Percentiles rank a stretch among this genome's conserved stretches.
Evolutionary conservation across 2,797 vertebrate species (phyloP).

Genomic region (Tachyglossus aculeatus): DNA sequence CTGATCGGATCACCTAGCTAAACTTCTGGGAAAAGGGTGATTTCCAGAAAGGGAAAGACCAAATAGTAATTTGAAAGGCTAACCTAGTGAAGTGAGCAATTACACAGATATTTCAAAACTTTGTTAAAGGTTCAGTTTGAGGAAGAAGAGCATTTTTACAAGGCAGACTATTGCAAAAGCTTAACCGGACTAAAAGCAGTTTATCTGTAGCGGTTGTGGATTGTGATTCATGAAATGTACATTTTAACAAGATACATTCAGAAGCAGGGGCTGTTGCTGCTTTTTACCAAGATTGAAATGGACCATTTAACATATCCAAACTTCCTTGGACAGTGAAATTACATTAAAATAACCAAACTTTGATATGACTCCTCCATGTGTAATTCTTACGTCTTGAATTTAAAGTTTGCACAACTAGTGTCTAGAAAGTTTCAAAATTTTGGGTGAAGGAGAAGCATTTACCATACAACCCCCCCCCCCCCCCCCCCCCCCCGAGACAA

Average conservation of each 20-base stretch:
- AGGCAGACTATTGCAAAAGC: not conserved
- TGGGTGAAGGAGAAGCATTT: no score
- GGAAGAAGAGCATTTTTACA: slow-evolving; percentile 6
- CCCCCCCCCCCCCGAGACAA: no score
- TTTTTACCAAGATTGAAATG: slow-evolving; percentile 33
- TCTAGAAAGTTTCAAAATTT: no score
- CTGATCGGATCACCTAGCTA: not conserved
- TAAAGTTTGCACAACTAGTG: no score
- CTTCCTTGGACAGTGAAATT: slow-evolving; percentile 30
- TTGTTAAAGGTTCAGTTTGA: slow-evolving; percentile 20
- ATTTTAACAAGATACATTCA: slow-evolving; percentile 22
- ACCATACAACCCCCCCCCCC: no score
- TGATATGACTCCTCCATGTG: slow-evolving; percentile 12
- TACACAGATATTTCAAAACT: not conserved
- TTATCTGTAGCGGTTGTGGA: slow-evolving; percentile 15
- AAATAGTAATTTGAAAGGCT: slow-evolving; percentile 4
- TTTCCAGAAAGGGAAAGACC: not conserved
- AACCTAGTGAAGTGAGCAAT: not conserved
- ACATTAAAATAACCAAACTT: slow-evolving; percentile 48
- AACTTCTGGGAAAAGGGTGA: not conserved
- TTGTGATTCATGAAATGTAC: slow-evolving; percentile 24
- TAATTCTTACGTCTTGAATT: slow-evolving; percentile 27
- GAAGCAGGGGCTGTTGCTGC: slow-evolving; percentile 10
- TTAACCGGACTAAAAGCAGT: slow-evolving; percentile 22
- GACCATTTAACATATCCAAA: slow-evolving; percentile 22